Conservation (phyloP, 1,140 invertebrate species). For the Drosophila albomicans region DNA sequence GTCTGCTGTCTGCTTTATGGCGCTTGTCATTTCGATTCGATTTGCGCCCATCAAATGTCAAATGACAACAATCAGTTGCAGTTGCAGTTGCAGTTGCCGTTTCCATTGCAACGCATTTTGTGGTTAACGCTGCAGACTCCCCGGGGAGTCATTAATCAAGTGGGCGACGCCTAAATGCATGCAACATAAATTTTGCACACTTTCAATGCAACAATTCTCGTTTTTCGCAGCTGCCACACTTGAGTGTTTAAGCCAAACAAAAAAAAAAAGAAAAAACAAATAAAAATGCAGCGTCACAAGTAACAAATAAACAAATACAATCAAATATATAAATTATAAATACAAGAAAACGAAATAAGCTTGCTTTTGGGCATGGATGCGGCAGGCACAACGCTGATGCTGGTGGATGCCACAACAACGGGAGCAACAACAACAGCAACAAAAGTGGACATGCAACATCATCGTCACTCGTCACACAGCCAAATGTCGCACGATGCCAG, state of each 20-base stretch:
- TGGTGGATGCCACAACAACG: slow-evolving; percentile 44
- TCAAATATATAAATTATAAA: background rate
- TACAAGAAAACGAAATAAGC: background rate
- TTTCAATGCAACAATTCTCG: background rate
- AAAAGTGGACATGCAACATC: slow-evolving; percentile 32
- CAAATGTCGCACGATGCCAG: slow-evolving; percentile 9
- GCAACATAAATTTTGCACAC: slow-evolving; percentile 63
- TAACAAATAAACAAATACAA: background rate
- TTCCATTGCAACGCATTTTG: slow-evolving; percentile 37
- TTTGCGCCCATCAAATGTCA: slow-evolving; percentile 63
- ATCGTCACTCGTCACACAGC: slow-evolving; percentile 17
- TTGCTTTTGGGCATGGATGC: slow-evolving; percentile 40
- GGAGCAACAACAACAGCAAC: no score
- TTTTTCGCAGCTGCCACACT: background rate
- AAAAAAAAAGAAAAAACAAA: no score
- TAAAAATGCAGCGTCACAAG: background rate
- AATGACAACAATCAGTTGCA: slow-evolving; percentile 74
- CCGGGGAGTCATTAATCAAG: slow-evolving; percentile 66
- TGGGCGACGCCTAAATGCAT: slow-evolving; percentile 62
- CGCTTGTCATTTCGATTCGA: slow-evolving; percentile 44
- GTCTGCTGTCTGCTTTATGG: slow-evolving; percentile 48
- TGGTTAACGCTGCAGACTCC: slow-evolving; percentile 36
- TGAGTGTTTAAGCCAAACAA: background rate
- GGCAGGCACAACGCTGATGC: slow-evolving; percentile 47
- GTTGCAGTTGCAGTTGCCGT: background rate